Conservation (phyloP, 2,888 invertebrate genomes). For the Drosophila austrosaltans region DNA sequence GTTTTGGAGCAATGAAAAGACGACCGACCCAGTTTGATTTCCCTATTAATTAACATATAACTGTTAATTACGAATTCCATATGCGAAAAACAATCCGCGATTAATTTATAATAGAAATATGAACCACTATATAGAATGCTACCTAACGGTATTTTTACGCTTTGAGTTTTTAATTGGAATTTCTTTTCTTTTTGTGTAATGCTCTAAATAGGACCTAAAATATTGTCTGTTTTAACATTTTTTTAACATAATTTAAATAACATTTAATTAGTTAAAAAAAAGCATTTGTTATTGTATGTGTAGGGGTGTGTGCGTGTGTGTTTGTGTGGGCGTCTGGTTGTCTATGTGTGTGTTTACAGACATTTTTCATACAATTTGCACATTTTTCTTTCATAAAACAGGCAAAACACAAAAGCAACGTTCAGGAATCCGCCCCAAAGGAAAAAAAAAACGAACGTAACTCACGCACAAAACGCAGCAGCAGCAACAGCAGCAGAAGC, state of each 20-base stretch:
- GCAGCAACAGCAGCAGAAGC: constrained; percentile 38
- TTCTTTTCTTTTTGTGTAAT: background rate
- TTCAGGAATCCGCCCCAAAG: constrained; percentile 63
- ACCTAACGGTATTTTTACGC: background rate
- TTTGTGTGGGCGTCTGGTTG: constrained; percentile 37
- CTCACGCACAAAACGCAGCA: constrained; percentile 54
- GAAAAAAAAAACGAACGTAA: background rate
- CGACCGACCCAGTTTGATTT: background rate
- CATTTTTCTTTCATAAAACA: constrained; percentile 11
- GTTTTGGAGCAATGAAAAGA: too few relatives aligned
- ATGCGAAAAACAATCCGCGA: too few relatives aligned
- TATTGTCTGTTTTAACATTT: background rate
- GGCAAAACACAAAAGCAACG: constrained; percentile 41
- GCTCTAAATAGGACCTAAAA: background rate
- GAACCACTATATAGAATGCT: background rate
- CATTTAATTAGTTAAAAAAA: background rate
- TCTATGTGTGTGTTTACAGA: background rate
- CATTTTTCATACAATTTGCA: background rate
- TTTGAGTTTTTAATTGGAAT: background rate
- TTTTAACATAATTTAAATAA: background rate
- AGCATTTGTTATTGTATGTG: constrained; percentile 27
- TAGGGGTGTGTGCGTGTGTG: constrained; percentile 29
- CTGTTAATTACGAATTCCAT: background rate
- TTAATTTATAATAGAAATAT: background rate
- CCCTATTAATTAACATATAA: background rate